Evolutionary conservation across 1,140 invertebrate species (phyloP).

Genomic region (Sipha flava): DNA sequence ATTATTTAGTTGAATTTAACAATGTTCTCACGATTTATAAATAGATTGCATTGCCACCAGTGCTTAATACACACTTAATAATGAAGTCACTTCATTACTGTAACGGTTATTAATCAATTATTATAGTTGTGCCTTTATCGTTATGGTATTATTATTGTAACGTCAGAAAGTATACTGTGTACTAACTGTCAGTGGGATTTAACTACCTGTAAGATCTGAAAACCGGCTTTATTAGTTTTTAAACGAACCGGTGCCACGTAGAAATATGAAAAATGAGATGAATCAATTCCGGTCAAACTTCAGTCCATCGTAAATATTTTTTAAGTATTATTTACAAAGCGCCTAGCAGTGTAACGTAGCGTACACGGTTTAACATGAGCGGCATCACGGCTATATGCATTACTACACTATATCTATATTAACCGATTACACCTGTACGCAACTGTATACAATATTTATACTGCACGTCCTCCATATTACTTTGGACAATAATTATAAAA

Average conservation of each 20-base stretch:
- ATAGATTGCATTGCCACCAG: neutral
- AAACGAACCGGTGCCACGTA: too few species aligned
- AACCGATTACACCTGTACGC: too few species aligned
- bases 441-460: too few species aligned
- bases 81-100: neutral
- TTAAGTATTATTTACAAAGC: neutral
- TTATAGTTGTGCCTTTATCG: too few species aligned
- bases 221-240: neutral
- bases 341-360: neutral
- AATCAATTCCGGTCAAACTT: neutral
- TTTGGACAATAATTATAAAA: too few species aligned
- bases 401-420: neutral
- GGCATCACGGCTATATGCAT: neutral
- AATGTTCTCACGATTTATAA: neutral
- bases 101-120: neutral
- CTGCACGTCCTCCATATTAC: too few species aligned
- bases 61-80: too few species aligned
- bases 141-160: neutral
- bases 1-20: neutral
- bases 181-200: neutral
- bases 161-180: neutral
- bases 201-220: neutral
- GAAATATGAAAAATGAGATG: neutral
- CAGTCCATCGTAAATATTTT: neutral
- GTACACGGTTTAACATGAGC: neutral